These are phyloP conservation scores for Caenorhabditis angaria DNA, from an alignment of 2,888 invertebrate species.

Conservation along the genomic window DNA sequence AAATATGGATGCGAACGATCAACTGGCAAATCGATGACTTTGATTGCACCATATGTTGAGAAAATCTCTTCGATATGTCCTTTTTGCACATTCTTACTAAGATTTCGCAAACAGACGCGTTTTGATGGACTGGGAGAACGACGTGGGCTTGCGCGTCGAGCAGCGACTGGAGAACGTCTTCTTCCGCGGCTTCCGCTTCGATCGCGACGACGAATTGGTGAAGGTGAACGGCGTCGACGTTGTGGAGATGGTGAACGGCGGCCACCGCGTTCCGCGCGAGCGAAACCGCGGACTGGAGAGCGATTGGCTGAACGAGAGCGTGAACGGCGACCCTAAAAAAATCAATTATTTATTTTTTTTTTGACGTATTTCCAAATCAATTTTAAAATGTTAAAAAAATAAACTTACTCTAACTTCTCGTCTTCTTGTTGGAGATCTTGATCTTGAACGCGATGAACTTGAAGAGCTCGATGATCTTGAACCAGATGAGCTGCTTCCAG, in stretches of 20 bases:
- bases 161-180: conserved; percentile 31
- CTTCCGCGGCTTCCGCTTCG: conserved; percentile 46
- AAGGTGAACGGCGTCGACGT: conserved; percentile 28
- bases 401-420: conserved; percentile 20
- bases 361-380: no score
- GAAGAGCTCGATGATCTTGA: conserved; percentile 52
- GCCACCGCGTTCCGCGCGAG: conserved; percentile 42
- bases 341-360: no score
- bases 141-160: conserved; percentile 15
- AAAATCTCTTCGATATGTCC: conserved; percentile 92
- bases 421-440: conserved; percentile 51
- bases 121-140: conserved; percentile 44
- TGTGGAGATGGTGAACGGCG: conserved; percentile 51
- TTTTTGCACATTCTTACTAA: conserved; percentile 54
- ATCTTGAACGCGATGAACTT: conserved; percentile 45
- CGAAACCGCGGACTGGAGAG: conserved; percentile 52
- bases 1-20: conserved; percentile 88
- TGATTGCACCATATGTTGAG: conserved; percentile 79
- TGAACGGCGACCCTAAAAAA: conserved; percentile 16
- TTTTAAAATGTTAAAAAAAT: conserved; percentile 8
- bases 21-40: conserved; percentile 86
- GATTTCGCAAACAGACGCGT: conserved; percentile 52
- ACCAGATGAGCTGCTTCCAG: conserved; percentile 36
- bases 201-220: conserved; percentile 38
- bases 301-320: conserved; percentile 47